Evolutionary conservation across 2,113 vertebrate genomes (phyloP).

Genomic region (Brevimyrus niger): DNA sequence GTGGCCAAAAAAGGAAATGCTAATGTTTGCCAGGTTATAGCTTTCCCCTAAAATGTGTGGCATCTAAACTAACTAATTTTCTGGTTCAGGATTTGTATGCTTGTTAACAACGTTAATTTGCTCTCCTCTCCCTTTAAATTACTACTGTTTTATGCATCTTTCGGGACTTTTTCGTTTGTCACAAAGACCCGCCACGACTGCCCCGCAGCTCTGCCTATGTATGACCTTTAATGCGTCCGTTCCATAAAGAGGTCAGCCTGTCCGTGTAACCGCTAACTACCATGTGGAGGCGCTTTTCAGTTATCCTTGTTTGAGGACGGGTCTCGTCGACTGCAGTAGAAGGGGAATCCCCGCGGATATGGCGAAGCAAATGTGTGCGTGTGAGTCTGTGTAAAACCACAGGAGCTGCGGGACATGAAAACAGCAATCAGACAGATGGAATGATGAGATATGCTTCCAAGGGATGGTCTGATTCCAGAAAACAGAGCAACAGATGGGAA

Average conservation of each 20-base stretch:
- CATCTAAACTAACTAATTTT: not conserved
- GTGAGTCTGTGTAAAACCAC: not conserved
- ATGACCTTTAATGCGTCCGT: not conserved
- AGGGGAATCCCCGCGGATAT: not conserved
- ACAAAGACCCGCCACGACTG: not conserved
- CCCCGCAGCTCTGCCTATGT: not conserved
- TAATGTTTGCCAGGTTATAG: not conserved
- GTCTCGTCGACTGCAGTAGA: not conserved
- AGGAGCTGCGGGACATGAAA: not conserved
- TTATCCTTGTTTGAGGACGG: not conserved
- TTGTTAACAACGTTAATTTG: not conserved
- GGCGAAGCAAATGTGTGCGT: not conserved
- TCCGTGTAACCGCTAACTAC: not conserved
- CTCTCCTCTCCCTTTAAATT: not conserved
- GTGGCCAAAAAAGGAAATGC: not conserved
- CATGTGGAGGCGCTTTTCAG: not conserved
- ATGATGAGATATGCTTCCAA: not conserved
- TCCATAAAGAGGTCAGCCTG: not conserved
- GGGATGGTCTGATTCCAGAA: not conserved
- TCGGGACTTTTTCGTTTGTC: not conserved
- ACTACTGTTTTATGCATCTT: not conserved
- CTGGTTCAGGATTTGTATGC: not conserved
- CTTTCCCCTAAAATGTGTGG: not conserved
- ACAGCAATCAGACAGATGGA: conserved; percentile 1
- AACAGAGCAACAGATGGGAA: not conserved